Conservation (phyloP, 2,888 invertebrate genomes). For the Caenorhabditis sp. region DNA sequence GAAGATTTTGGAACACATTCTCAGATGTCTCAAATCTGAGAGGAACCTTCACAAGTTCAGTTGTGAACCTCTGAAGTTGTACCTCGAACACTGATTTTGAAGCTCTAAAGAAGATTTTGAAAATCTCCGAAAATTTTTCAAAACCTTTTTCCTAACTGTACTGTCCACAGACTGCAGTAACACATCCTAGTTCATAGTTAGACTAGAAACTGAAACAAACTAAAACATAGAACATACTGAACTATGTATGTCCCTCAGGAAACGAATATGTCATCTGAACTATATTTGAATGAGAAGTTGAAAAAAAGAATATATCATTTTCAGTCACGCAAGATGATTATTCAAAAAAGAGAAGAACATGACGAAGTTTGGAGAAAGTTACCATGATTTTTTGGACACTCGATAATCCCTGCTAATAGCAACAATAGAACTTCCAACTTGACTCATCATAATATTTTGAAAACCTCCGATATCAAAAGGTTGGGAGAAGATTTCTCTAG, state of each 20-base stretch:
- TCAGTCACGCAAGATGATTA: not conserved
- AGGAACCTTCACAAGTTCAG: too few species aligned
- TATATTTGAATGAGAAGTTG: not conserved
- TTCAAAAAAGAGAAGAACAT: not conserved
- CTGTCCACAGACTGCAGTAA: too few species aligned
- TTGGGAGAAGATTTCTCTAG: not conserved
- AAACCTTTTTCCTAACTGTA: too few species aligned
- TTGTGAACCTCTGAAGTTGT: too few species aligned
- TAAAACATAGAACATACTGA: not conserved
- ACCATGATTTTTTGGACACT: not conserved
- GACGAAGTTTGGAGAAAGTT: not conserved
- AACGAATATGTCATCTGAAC: not conserved
- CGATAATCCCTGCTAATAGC: not conserved
- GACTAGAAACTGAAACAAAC: too few species aligned
- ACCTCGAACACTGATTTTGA: too few species aligned
- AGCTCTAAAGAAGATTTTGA: too few species aligned
- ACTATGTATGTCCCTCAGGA: not conserved
- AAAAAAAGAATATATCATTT: not conserved
- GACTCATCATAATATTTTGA: not conserved
- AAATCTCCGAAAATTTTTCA: too few species aligned
- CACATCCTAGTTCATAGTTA: too few species aligned
- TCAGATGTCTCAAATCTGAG: too few species aligned
- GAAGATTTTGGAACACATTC: too few species aligned
- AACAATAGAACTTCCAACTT: not conserved
- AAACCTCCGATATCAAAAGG: not conserved